phyloP scores from a whole-genome alignment of 1,140 invertebrate genomes.

The Parasteatoda tepidariorum region DNA sequence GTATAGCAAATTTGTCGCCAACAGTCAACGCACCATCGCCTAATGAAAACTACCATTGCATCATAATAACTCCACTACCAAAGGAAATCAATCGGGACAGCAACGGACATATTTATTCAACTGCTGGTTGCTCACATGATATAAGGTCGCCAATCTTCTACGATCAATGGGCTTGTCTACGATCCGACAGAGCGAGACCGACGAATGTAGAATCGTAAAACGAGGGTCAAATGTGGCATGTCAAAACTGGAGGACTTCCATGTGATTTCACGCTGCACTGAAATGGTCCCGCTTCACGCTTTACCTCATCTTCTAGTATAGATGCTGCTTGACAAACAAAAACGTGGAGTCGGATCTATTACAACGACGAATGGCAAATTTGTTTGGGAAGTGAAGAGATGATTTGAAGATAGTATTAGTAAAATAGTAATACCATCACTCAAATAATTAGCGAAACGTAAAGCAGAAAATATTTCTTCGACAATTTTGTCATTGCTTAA shows the following conservation, averaged over 20 bases:
- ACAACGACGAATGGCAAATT: no score
- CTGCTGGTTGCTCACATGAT: not conserved
- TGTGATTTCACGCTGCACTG: not conserved
- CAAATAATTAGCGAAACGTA: no score
- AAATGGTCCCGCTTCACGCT: slow-evolving; percentile 22
- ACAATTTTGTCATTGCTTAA: no score
- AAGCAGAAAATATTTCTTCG: no score
- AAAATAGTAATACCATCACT: no score
- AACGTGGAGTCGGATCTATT: no score
- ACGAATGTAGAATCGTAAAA: slow-evolving; percentile 32
- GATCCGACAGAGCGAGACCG: slow-evolving; percentile 20
- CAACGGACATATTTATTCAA: not conserved
- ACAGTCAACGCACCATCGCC: not conserved
- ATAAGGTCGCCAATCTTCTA: not conserved
- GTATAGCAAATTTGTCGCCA: no score
- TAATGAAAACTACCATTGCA: not conserved
- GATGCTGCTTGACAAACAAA: slow-evolving; percentile 6
- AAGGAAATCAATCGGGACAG: not conserved
- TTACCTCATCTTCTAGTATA: not conserved
- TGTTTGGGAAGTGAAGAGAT: not conserved
- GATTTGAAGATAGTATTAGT: no score
- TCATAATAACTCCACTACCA: not conserved
- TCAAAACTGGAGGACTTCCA: not conserved
- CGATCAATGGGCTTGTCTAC: not conserved
- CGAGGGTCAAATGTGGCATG: slow-evolving; percentile 6